These are phyloP conservation scores for Tinamus major DNA, from an alignment of 2,797 vertebrate genomes.

Conservation along the genomic window DNA sequence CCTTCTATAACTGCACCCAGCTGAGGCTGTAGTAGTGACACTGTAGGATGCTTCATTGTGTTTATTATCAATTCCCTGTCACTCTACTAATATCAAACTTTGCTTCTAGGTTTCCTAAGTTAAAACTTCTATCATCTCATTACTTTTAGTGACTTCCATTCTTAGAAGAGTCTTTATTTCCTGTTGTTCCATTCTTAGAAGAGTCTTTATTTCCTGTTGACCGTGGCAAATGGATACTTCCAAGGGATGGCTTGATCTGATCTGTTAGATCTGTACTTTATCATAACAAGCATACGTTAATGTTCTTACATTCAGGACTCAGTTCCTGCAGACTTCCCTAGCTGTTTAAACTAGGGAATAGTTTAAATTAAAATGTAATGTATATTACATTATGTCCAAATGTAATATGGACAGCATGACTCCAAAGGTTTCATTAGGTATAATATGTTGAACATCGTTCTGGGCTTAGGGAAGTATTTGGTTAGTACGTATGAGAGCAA, in stretches of 20 bases:
- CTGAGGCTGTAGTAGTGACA: not conserved
- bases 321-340: not conserved
- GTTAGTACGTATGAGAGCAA: not conserved
- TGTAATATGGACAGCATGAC: no score
- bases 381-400: no score
- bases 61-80: not conserved
- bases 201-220: not conserved
- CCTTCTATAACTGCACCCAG: not conserved
- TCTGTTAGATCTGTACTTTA: not conserved
- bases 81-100: not conserved
- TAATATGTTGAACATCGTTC: not conserved
- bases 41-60: not conserved
- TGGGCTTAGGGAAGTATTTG: not conserved
- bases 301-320: not conserved
- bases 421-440: not conserved
- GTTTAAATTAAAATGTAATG: no score
- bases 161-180: not conserved
- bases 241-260: not conserved
- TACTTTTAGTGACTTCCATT: not conserved
- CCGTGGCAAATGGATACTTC: fast-evolving
- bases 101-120: not conserved
- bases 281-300: not conserved
- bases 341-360: not conserved
- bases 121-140: not conserved
- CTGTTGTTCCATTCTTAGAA: not conserved